phyloP scores from a whole-genome alignment of 2,797 vertebrate genomes.

The Meriones psammophilus region DNA sequence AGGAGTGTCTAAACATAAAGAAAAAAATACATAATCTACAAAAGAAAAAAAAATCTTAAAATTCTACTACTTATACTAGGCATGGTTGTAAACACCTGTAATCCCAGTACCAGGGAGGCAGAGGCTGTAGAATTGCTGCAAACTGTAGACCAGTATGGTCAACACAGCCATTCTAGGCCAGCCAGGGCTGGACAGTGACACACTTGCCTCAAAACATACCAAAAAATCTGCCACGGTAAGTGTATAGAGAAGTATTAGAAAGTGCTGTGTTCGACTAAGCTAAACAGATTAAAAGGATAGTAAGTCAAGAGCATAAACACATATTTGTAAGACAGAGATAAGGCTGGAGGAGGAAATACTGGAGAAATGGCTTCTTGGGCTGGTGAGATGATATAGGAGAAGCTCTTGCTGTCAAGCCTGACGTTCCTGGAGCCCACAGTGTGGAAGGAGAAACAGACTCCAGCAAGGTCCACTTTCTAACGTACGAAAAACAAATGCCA shows the following conservation, averaged over 20 bases:
- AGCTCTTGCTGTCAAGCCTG: background rate
- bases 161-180: background rate
- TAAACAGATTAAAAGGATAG: background rate
- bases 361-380: background rate
- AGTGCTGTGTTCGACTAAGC: background rate
- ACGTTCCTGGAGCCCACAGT: background rate
- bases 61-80: background rate
- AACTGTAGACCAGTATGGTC: background rate
- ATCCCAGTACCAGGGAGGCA: background rate
- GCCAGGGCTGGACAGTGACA: background rate
- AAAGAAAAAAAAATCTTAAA: background rate
- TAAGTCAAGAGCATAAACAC: background rate
- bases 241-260: conserved; percentile 21
- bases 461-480: background rate
- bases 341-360: background rate
- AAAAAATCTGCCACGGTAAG: background rate
- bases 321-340: background rate
- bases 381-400: background rate
- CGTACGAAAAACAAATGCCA: background rate
- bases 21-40: conserved; percentile 22
- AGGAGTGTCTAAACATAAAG: background rate
- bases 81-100: background rate
- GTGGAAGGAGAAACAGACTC: background rate
- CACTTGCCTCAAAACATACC: background rate
- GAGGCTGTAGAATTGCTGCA: background rate